Conservation (phyloP, 2,113 vertebrate species). For the Passer domesticus region DNA sequence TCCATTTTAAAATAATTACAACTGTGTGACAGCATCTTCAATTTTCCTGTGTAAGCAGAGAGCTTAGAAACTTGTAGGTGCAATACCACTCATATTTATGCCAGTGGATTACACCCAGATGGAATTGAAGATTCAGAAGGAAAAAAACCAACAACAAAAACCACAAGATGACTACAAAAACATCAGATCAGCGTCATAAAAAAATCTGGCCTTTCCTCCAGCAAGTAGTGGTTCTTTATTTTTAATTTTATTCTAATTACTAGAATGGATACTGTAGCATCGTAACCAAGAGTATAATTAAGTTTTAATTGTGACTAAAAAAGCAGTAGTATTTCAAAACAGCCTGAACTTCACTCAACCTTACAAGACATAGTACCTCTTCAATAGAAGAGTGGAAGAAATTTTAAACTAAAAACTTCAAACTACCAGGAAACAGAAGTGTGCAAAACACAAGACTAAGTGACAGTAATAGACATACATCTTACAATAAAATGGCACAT, state of each 20-base stretch:
- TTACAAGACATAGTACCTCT: neutral
- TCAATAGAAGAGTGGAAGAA: neutral
- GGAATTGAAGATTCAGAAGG: neutral
- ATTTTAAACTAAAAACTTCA: neutral
- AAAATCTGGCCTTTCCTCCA: neutral
- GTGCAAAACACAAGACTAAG: neutral
- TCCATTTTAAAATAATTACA: neutral
- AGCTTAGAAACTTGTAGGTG: neutral
- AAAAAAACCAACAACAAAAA: neutral
- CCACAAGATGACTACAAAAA: neutral
- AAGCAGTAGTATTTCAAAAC: neutral
- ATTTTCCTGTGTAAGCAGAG: neutral
- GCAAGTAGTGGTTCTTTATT: accelerated
- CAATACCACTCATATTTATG: neutral
- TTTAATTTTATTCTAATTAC: neutral
- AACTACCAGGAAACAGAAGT: neutral
- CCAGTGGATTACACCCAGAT: neutral
- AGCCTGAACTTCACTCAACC: neutral
- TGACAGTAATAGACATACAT: neutral
- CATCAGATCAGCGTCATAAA: neutral
- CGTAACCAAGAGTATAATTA: neutral
- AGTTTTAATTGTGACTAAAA: neutral
- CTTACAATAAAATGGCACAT: neutral
- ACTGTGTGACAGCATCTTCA: neutral
- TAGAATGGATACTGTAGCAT: neutral